Base-by-base conservation (phyloP, 1,140 invertebrate species). In the Drosophila sp. region DNA sequence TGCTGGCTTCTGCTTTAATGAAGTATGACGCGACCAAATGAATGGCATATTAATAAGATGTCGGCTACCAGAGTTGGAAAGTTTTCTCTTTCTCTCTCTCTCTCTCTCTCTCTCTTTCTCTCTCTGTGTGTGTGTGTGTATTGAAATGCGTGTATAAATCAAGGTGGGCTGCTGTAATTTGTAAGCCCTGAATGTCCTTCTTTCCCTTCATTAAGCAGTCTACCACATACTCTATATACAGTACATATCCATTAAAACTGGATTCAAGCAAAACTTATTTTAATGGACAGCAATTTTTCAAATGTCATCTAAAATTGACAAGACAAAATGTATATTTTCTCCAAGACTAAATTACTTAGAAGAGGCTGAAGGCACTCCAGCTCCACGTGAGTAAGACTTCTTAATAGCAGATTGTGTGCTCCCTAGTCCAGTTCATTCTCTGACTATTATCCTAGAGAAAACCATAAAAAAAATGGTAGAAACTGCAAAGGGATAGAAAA, bases 31-130 rank as follows among this genome's bases (percentile, higher is more conserved):
- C 75, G 76, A 62, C 76, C 84, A 87, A 87, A 87, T 87, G 83
- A 89, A 87, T 87, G 83, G 79, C 70, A 81, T 83, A 87, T 87
- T 87, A 87, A 87, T 79, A 86, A 78, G 74, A 87, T 81, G 84
- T 87, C 84, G 84, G 79, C 84, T 83, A 66, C 70, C 63, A 80
- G 57, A 84, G 57, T 75, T 60, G 35, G 55, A 58, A 35, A 67
- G 60, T 41, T 38, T 38, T 38, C 35, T 38, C 67, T 55, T 41
- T 66, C 66, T 33, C 11, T 23, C 6, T 63, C 27, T 79, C 71
- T 75, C n/a, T 63, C 27, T 79, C 71, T 75, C n/a, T 38, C 35
- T 38, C 67, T 55, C 33, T 66, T 63, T 33, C 11, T 23, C 6
- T 63, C 27, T 79, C 71, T 75, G n/a, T 41, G n/a, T 41, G 17